phyloP scores from a whole-genome alignment of 1,140 invertebrate genomes.

The Nasonia longicornis region DNA sequence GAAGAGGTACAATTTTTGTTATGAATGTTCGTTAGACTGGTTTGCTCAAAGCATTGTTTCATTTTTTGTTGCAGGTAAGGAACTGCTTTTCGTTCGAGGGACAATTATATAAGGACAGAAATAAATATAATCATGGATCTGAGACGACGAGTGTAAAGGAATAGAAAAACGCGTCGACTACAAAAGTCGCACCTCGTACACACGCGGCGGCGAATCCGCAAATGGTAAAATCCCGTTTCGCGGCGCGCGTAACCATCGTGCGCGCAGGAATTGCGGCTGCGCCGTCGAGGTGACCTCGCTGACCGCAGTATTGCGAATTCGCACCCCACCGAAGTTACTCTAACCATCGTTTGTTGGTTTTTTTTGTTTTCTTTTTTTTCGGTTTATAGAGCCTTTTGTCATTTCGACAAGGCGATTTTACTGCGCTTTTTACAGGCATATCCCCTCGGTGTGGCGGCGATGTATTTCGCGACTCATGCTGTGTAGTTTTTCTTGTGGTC shows the following conservation, averaged over 20 bases:
- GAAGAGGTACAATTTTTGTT: not conserved
- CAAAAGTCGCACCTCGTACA: slow-evolving; percentile 13
- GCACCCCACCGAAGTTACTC: slow-evolving; percentile 33
- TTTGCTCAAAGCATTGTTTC: not conserved
- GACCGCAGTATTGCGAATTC: slow-evolving; percentile 41
- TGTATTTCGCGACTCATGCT: not conserved
- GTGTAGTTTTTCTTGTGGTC: not conserved
- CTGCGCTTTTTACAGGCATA: not conserved
- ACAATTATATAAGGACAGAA: not conserved
- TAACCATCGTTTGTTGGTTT: slow-evolving; percentile 14
- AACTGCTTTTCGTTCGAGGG: not conserved
- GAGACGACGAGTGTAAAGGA: too few species aligned
- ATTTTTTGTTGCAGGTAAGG: slow-evolving; percentile 14
- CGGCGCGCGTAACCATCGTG: not conserved
- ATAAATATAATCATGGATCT: not conserved
- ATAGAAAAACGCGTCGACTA: not conserved
- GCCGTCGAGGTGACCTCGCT: slow-evolving; percentile 30
- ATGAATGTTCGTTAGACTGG: too few species aligned
- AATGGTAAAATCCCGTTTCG: slow-evolving; percentile 41
- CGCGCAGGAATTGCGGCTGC: slow-evolving; percentile 21
- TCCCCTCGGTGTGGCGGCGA: not conserved
- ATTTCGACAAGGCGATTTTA: not conserved
- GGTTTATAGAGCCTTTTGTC: slow-evolving; percentile 18
- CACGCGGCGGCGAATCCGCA: not conserved
- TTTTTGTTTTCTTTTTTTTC: not conserved